Evolutionary conservation across 2,113 vertebrate genomes (phyloP).

Genomic region (Microtus pennsylvanicus): DNA sequence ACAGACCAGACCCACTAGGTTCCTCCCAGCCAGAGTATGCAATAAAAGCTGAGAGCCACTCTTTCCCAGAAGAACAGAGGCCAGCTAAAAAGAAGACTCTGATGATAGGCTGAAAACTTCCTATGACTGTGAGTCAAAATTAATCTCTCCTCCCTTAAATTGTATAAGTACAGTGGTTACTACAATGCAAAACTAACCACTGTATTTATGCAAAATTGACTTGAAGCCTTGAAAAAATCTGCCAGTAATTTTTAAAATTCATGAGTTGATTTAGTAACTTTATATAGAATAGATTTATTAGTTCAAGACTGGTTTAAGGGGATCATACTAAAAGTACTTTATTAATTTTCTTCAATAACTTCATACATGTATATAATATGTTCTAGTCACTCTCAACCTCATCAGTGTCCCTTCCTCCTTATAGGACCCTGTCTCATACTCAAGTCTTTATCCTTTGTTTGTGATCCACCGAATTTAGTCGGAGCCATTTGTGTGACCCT

Average conservation of each 20-base stretch:
- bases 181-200: not conserved
- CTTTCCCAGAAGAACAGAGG: not conserved
- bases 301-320: not conserved
- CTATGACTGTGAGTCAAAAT: not conserved
- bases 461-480: too few relatives aligned
- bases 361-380: not conserved
- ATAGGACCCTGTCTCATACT: not conserved
- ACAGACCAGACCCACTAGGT: not conserved
- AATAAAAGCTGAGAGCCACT: not conserved
- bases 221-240: not conserved
- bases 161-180: not conserved
- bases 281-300: not conserved
- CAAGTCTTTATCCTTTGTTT: not conserved
- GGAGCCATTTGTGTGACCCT: not conserved
- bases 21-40: not conserved
- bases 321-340: not conserved
- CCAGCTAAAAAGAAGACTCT: not conserved
- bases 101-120: not conserved
- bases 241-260: not conserved
- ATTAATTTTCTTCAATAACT: not conserved
- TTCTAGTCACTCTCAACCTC: too few relatives aligned
- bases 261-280: conserved; percentile 26
- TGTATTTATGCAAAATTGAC: not conserved
- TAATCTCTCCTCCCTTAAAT: not conserved
- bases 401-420: not conserved